Conservation (phyloP, 2,113 vertebrate genomes). For the Tylochromis polylepis region DNA sequence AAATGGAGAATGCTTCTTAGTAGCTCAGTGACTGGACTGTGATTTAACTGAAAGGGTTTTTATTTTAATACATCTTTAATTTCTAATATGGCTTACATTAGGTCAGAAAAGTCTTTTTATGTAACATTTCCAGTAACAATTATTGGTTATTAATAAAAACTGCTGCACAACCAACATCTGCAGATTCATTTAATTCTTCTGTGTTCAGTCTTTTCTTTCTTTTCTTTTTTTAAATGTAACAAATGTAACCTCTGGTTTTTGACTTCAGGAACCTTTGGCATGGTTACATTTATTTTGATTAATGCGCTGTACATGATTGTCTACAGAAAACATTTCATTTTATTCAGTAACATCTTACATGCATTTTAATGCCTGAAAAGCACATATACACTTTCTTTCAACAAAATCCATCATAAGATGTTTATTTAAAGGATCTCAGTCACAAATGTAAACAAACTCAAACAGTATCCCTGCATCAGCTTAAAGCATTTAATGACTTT, state of each 20-base stretch:
- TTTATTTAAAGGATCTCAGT: neutral
- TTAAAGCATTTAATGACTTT: neutral
- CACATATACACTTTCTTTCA: neutral
- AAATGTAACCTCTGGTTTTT: neutral
- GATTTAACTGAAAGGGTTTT: neutral
- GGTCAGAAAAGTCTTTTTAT: conserved; percentile 7
- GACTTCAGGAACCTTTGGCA: neutral
- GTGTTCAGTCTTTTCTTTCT: neutral
- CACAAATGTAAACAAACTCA: neutral
- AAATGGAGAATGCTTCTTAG: neutral
- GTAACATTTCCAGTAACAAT: conserved; percentile 1
- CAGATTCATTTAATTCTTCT: neutral
- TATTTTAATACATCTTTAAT: neutral
- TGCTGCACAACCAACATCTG: neutral
- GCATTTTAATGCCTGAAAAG: neutral
- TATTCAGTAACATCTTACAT: neutral
- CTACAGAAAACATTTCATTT: neutral
- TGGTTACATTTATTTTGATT: neutral
- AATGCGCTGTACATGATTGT: neutral
- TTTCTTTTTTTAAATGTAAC: neutral
- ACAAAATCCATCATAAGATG: neutral
- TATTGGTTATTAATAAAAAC: conserved; percentile 1
- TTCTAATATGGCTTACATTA: conserved; percentile 31
- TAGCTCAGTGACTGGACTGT: neutral
- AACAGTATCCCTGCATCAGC: neutral